Conservation (phyloP, 1,140 invertebrate genomes). For the Drosophila cardini region DNA sequence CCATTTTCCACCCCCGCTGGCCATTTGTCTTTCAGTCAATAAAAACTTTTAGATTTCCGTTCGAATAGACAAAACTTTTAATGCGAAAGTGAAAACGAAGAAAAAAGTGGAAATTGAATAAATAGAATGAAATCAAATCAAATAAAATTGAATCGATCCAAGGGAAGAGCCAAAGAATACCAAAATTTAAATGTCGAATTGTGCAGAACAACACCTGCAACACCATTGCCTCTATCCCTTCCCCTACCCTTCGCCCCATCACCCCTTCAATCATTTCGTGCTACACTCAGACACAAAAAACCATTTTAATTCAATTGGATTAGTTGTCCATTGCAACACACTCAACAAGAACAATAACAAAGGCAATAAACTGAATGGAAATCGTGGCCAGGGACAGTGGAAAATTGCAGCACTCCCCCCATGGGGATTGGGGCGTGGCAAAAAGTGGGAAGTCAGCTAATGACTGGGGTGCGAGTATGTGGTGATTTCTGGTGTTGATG, state of each 20-base stretch:
- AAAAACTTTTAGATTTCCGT: conserved; percentile 80
- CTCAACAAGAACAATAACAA: background rate
- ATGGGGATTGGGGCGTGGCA: background rate
- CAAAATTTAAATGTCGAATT: conserved; percentile 73
- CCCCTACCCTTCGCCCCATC: conserved; percentile 10
- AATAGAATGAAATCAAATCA: conserved; percentile 52
- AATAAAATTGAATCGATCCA: conserved; percentile 59
- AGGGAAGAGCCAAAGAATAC: conserved; percentile 49
- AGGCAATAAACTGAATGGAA: conserved; percentile 16
- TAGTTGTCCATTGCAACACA: conserved; percentile 59
- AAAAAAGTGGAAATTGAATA: conserved; percentile 28
- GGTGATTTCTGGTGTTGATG: background rate
- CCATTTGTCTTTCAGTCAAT: conserved; percentile 69
- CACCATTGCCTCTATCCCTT: background rate
- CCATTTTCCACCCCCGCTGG: background rate
- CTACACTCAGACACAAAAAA: conserved; percentile 44
- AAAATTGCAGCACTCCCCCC: background rate
- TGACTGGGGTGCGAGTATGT: background rate
- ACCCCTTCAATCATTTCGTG: background rate
- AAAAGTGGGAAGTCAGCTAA: background rate
- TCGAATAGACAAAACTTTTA: conserved; percentile 77
- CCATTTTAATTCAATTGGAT: conserved; percentile 78
- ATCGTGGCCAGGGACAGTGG: conserved; percentile 47
- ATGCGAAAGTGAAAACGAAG: conserved; percentile 56
- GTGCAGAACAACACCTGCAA: conserved; percentile 43